phyloP scores from a whole-genome alignment of 2,113 vertebrate genomes.

The Sisor rabdophorus region DNA sequence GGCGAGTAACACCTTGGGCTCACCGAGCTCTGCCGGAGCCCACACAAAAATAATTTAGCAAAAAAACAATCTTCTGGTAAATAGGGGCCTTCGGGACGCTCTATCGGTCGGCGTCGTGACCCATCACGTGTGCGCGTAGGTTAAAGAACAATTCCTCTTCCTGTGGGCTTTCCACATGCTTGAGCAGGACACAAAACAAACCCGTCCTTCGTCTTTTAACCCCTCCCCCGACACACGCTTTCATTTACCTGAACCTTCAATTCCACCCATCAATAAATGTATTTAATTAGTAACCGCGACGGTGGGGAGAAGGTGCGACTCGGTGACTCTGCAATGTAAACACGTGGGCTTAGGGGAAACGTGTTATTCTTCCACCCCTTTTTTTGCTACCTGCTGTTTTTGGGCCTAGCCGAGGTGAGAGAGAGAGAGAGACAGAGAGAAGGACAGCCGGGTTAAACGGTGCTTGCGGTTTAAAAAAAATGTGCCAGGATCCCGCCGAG shows the following conservation, averaged over 20 bases:
- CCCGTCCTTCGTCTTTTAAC: conserved; percentile 71
- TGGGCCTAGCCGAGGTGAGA: conserved; percentile 56
- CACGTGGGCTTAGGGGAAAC: no score
- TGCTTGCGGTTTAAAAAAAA: conserved; percentile 36
- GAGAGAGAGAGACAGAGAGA: conserved; percentile 64
- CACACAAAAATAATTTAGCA: no score
- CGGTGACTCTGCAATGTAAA: no score
- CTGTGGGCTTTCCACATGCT: conserved; percentile 71
- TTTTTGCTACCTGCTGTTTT: conserved; percentile 63
- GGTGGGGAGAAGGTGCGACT: conserved; percentile 28
- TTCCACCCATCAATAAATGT: conserved; percentile 14
- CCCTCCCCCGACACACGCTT: background rate
- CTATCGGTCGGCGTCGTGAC: conserved; percentile 95
- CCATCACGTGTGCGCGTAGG: conserved; percentile 82
- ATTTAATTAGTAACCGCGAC: conserved; percentile 57
- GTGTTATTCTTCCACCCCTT: conserved; percentile 61
- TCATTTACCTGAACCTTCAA: conserved; percentile 5
- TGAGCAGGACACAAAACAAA: conserved; percentile 71
- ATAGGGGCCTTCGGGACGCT: conserved; percentile 77
- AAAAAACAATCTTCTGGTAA: no score
- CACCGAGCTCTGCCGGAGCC: no score
- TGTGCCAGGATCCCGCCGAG: conserved; percentile 46
- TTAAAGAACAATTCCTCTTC: conserved; percentile 80
- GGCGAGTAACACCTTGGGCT: no score
- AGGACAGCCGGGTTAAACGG: conserved; percentile 62